Percentiles rank a stretch among this genome's conserved stretches.
Conservation (phyloP, 2,888 invertebrate species). For the Ophioninae sp. region DNA sequence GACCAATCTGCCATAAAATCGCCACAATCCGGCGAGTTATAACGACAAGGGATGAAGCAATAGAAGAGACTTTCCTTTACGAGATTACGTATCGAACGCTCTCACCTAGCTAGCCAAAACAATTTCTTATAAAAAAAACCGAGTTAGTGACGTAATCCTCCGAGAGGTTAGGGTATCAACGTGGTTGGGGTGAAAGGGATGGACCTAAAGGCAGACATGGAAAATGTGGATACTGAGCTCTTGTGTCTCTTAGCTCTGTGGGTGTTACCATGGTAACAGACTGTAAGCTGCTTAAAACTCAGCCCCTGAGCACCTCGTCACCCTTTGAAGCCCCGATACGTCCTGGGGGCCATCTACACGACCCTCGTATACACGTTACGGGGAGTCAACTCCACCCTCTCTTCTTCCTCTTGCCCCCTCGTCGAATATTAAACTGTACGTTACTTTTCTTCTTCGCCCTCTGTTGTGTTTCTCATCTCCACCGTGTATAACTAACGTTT, state of each 20-base stretch:
- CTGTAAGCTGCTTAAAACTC: slow-evolving; percentile 80
- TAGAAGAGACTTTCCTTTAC: slow-evolving; percentile 15
- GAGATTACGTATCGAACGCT: slow-evolving; percentile 63
- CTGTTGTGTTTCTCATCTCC: slow-evolving; percentile 30
- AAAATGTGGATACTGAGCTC: slow-evolving; percentile 66
- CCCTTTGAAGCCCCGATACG: slow-evolving; percentile 56
- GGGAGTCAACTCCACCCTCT: slow-evolving; percentile 67
- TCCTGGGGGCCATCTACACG: slow-evolving; percentile 56
- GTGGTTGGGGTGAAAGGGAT: slow-evolving; percentile 43
- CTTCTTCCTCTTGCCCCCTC: slow-evolving; percentile 23
- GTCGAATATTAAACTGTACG: slow-evolving; percentile 42
- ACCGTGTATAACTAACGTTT: slow-evolving; percentile 12
- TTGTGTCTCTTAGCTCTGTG: slow-evolving; percentile 76
- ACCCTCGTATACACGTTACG: slow-evolving; percentile 63
- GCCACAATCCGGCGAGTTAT: background rate
- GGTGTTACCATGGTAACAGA: slow-evolving; percentile 80
- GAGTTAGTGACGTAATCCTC: slow-evolving; percentile 76
- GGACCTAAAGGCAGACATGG: slow-evolving; percentile 21
- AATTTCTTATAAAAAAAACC: slow-evolving; percentile 76
- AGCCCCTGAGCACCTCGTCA: slow-evolving; percentile 67
- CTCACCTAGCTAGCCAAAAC: slow-evolving; percentile 64
- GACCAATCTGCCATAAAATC: slow-evolving; percentile 19
- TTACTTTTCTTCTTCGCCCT: slow-evolving; percentile 36
- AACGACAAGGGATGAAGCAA: background rate
- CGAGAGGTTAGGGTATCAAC: slow-evolving; percentile 20